phyloP scores from a whole-genome alignment of 1,140 invertebrate genomes.

The Aricia agestis region DNA sequence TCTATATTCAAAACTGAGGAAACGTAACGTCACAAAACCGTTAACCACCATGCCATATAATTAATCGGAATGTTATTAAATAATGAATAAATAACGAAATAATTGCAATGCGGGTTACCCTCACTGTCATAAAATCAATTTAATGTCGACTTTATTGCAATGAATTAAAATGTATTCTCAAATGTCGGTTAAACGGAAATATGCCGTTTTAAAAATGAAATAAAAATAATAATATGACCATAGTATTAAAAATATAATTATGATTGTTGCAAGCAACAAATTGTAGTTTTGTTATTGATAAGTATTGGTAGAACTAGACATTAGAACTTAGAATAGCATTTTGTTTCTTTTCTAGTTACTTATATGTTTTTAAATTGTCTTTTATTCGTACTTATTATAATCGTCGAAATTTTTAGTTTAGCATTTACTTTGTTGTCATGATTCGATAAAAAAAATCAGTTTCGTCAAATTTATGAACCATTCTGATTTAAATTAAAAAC shows the following conservation, averaged over 20 bases:
- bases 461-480: no score
- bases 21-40: constrained; percentile 35
- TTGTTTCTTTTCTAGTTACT: no score
- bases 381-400: no score
- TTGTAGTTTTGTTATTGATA: background rate
- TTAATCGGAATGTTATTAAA: constrained; percentile 18
- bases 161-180: constrained; percentile 2
- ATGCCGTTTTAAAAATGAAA: background rate
- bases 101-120: constrained; percentile 16
- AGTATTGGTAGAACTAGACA: no score
- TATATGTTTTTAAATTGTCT: no score
- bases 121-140: background rate
- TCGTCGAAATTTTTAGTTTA: no score
- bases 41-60: constrained; percentile 42
- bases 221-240: constrained; percentile 13
- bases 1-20: constrained; percentile 1
- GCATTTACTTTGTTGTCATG: no score
- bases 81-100: constrained; percentile 17
- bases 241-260: background rate
- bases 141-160: background rate
- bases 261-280: background rate
- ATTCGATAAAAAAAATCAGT: no score
- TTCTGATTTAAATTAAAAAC: no score
- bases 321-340: no score
- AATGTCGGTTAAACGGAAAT: background rate